A percentile compares a stretch with the other conserved stretches of the same genome.
Conservation (phyloP, 2,888 invertebrate genomes). For the Ceraclea dissimilis region DNA sequence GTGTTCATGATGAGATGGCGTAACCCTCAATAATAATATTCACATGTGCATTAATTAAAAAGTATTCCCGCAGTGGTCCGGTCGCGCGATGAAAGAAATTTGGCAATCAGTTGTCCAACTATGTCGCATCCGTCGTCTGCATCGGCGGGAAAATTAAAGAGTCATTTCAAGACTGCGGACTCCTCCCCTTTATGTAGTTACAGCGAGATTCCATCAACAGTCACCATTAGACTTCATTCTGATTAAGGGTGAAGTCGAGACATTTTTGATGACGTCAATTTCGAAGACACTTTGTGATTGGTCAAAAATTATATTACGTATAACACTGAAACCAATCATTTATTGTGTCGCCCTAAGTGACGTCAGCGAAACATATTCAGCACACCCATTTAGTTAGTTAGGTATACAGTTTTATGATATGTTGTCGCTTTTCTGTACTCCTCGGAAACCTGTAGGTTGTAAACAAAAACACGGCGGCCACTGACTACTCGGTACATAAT, state of each 20-base stretch:
- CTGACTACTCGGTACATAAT: background rate
- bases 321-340: background rate
- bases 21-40: background rate
- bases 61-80: background rate
- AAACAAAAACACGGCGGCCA: constrained; percentile 17
- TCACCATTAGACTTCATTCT: too few relatives aligned
- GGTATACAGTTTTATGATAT: constrained; percentile 19
- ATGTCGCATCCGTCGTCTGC: constrained; percentile 11
- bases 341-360: constrained; percentile 1
- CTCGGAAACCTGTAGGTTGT: constrained; percentile 16
- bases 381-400: constrained; percentile 1
- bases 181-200: constrained; percentile 3
- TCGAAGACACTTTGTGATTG: background rate
- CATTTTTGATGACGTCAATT: background rate
- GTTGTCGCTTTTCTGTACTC: constrained; percentile 13
- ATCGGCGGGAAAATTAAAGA: constrained; percentile 19
- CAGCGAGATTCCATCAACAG: too few relatives aligned
- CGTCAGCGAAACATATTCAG: background rate
- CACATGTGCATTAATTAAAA: constrained; percentile 14
- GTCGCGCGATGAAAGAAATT: constrained; percentile 7
- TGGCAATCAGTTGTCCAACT: constrained; percentile 11
- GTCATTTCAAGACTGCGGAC: constrained; percentile 7
- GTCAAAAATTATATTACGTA: background rate
- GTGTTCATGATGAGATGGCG: too few relatives aligned
- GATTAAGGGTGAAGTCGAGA: too few relatives aligned